A percentile compares a stretch with the other conserved stretches of the same genome.
These are phyloP conservation scores for Mixornis gularis DNA, from an alignment of 2,113 vertebrate species.

Conservation along the genomic window DNA sequence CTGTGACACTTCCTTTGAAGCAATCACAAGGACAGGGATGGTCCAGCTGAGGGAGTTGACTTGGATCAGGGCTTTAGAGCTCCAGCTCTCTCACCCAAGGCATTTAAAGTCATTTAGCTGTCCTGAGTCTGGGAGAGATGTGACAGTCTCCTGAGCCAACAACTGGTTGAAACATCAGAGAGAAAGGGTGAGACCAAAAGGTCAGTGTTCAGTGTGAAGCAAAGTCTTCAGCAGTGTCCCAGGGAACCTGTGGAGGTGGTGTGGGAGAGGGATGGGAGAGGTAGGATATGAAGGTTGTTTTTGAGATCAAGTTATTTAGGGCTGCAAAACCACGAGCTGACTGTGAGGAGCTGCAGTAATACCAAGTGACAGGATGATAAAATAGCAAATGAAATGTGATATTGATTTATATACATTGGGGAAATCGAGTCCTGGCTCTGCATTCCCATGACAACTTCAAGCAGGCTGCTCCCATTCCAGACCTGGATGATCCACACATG, in stretches of 20 bases:
- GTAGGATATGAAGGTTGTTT: neutral
- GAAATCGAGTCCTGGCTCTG: neutral
- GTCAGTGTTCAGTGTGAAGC: neutral
- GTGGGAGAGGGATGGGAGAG: neutral
- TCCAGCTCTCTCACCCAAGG: neutral
- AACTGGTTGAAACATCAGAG: neutral
- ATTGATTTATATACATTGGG: neutral
- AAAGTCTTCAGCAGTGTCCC: accelerated
- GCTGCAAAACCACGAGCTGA: neutral
- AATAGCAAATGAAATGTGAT: neutral
- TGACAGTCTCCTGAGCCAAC: neutral
- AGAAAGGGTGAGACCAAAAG: neutral
- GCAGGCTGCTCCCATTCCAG: neutral
- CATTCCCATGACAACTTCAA: neutral
- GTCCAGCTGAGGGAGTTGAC: neutral
- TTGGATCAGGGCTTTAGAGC: neutral
- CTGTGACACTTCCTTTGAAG: neutral
- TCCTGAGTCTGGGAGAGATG: neutral
- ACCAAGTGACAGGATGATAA: neutral
- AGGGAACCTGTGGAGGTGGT: neutral
- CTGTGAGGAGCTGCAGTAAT: neutral
- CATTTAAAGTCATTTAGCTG: neutral
- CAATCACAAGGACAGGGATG: neutral
- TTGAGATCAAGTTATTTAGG: neutral
- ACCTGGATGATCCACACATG: neutral